Conservation (phyloP, 2,888 invertebrate genomes). For the Orthosia gothica region DNA sequence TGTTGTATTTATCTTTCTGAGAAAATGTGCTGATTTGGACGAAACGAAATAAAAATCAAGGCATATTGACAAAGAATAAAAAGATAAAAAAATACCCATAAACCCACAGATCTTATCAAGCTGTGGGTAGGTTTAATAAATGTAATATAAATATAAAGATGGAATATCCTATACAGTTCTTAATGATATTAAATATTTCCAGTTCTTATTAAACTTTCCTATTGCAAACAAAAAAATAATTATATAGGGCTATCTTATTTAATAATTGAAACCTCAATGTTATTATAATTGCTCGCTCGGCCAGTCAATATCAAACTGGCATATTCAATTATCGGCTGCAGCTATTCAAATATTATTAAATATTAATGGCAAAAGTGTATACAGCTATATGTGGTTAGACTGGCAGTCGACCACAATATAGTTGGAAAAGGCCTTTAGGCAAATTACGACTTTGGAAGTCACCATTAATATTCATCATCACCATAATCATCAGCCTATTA, state of each 20-base stretch:
- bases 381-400: too few relatives aligned
- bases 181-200: background rate
- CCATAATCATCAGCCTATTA: too few relatives aligned
- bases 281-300: constrained; percentile 18
- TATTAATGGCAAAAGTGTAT: background rate
- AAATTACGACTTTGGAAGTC: constrained; percentile 5
- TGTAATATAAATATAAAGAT: too few relatives aligned
- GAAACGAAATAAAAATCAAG: background rate
- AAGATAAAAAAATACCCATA: background rate
- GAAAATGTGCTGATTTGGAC: background rate
- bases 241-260: constrained; percentile 9
- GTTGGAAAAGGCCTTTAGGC: too few relatives aligned
- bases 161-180: background rate
- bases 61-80: background rate
- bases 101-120: background rate
- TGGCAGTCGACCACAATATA: too few relatives aligned
- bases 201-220: background rate
- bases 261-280: constrained; percentile 36
- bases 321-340: constrained; percentile 40
- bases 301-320: constrained; percentile 26
- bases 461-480: too few relatives aligned
- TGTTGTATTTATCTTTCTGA: background rate
- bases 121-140: background rate
- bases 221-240: background rate
- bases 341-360: constrained; percentile 34